Evolutionary conservation across 2,888 invertebrate species (phyloP).

Genomic region (Leptothorax acervorum): DNA sequence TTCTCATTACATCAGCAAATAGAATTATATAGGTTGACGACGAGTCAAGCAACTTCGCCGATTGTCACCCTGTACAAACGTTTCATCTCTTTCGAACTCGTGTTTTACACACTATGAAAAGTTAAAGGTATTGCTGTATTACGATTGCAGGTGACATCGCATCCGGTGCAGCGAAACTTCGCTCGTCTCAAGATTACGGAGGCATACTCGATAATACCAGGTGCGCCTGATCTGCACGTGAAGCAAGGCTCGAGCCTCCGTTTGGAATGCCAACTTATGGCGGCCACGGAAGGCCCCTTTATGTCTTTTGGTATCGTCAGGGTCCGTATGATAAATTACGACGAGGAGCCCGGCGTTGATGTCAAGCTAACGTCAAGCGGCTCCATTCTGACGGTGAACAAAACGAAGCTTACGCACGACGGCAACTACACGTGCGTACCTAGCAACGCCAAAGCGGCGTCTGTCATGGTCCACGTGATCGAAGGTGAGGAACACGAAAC

Average conservation of each 20-base stretch:
- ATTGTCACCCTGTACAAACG: not conserved
- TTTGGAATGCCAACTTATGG: constrained; percentile 82
- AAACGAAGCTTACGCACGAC: constrained; percentile 82
- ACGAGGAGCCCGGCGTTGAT: constrained; percentile 83
- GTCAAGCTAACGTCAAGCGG: constrained; percentile 82
- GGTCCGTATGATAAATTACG: constrained; percentile 84
- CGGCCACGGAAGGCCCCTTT: constrained; percentile 82
- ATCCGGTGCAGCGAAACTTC: constrained; percentile 82
- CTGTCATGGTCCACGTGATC: constrained; percentile 83
- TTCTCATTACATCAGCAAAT: not conserved
- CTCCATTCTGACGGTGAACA: constrained; percentile 81
- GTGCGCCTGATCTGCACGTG: constrained; percentile 83
- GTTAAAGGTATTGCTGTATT: constrained; percentile 9
- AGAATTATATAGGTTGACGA: not conserved
- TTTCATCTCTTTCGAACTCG: not conserved
- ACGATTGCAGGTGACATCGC: constrained; percentile 79
- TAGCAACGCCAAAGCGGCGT: constrained; percentile 81
- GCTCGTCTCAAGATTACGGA: constrained; percentile 81
- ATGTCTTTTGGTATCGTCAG: constrained; percentile 84
- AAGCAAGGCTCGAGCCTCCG: constrained; percentile 83
- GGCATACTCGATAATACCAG: constrained; percentile 83
- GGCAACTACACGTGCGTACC: constrained; percentile 84
- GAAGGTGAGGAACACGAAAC: constrained; percentile 76
- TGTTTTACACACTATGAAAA: not conserved
- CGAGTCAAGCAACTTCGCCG: not conserved